A percentile compares a stretch with the other conserved stretches of the same genome.
These are phyloP conservation scores for Labeo catla DNA, from an alignment of 2,113 vertebrate species.

Conservation along the genomic window DNA sequence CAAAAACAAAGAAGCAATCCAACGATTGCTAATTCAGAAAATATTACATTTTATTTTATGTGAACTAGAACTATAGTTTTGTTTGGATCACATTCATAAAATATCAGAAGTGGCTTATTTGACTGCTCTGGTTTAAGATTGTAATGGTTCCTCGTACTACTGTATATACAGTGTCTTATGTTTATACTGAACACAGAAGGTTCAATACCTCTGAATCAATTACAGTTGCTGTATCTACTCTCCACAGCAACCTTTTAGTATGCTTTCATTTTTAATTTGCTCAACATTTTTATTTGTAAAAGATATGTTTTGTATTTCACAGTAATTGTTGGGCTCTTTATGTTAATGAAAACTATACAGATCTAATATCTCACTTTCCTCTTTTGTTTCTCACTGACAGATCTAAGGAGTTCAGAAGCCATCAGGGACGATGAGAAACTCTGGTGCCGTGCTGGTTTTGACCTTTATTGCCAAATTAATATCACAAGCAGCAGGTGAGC, in stretches of 20 bases:
- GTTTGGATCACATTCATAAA: background rate
- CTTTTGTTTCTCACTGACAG: background rate
- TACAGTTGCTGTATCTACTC: background rate
- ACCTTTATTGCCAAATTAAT: background rate
- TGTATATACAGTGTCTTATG: background rate
- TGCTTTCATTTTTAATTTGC: background rate
- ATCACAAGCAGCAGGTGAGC: constrained; percentile 37
- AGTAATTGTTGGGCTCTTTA: background rate
- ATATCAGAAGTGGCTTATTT: background rate
- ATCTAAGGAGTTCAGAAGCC: background rate
- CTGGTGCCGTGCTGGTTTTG: background rate
- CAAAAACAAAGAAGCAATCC: background rate
- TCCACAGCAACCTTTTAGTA: background rate
- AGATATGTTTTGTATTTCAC: background rate
- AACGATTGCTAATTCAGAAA: background rate
- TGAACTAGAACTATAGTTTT: background rate
- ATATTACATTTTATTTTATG: background rate
- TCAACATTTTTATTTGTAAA: background rate
- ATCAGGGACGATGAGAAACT: constrained; percentile 25
- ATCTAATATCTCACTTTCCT: background rate
- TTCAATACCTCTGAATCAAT: background rate
- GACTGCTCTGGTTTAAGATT: background rate
- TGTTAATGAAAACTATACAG: background rate
- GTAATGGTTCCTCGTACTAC: background rate
- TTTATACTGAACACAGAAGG: constrained; percentile 8